Percentiles rank a stretch among this genome's conserved stretches.
phyloP scores from a whole-genome alignment of 2,888 invertebrate species.

The Trachelus iudaicus region DNA sequence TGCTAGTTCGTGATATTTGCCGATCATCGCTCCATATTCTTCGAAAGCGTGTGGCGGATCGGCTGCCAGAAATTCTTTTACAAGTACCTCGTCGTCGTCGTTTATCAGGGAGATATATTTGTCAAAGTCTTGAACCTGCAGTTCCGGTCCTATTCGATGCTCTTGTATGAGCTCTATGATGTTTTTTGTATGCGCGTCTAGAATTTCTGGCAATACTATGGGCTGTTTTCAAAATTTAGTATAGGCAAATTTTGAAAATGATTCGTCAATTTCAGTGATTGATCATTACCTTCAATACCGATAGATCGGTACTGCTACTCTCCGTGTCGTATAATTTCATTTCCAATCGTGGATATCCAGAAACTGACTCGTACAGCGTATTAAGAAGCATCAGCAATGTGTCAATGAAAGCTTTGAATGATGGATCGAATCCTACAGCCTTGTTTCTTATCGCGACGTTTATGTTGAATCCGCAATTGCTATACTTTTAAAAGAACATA shows the following conservation, averaged over 20 bases:
- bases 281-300: constrained; percentile 35
- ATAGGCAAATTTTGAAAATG: background rate
- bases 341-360: constrained; percentile 81
- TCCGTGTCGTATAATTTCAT: constrained; percentile 73
- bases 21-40: constrained; percentile 72
- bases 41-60: constrained; percentile 72
- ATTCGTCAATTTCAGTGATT: background rate
- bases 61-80: constrained; percentile 76
- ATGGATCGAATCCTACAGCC: constrained; percentile 77
- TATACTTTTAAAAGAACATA: constrained; percentile 67
- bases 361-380: constrained; percentile 79
- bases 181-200: constrained; percentile 72
- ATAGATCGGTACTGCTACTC: constrained; percentile 65
- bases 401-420: constrained; percentile 79
- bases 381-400: constrained; percentile 78
- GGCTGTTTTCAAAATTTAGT: constrained; percentile 69
- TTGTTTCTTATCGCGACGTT: constrained; percentile 72
- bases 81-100: constrained; percentile 67
- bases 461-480: constrained; percentile 77
- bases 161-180: constrained; percentile 76
- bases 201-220: constrained; percentile 77
- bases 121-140: constrained; percentile 80
- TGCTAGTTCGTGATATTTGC: constrained; percentile 73
- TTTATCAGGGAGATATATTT: constrained; percentile 81
- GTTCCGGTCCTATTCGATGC: constrained; percentile 79